Percentiles rank a stretch among this genome's conserved stretches.
Evolutionary conservation across 2,888 invertebrate genomes (phyloP).

Genomic region (Conchocele bisecta): DNA sequence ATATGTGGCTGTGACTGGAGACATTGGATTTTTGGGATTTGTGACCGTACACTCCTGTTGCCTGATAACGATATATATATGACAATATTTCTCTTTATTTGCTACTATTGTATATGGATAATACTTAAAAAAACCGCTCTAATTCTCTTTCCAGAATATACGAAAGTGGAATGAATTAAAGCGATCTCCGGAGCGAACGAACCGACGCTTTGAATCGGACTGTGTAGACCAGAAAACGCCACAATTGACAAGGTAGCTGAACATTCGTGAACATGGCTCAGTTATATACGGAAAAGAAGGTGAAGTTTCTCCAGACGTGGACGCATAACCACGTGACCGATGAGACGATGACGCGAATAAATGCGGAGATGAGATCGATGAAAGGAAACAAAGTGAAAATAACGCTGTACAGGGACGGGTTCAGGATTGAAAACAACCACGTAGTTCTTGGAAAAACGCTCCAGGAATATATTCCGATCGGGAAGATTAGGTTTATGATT

Average conservation of each 20-base stretch:
- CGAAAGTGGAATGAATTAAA: no score
- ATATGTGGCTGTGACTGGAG: no score
- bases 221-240: no score
- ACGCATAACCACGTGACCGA: conserved; percentile 65
- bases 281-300: conserved; percentile 58
- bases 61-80: no score
- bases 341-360: conserved; percentile 56
- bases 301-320: conserved; percentile 65
- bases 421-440: conserved; percentile 54
- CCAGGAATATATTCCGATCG: conserved; percentile 55
- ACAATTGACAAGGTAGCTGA: neutral
- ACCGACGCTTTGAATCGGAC: no score
- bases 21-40: no score
- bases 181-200: no score
- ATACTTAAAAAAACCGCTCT: no score
- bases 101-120: no score
- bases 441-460: conserved; percentile 59
- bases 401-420: conserved; percentile 59
- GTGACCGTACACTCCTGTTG: no score
- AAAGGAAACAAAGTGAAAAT: conserved; percentile 69
- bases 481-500: conserved; percentile 63
- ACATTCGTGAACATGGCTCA: conserved; percentile 34
- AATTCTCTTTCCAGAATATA: no score
- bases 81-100: no score
- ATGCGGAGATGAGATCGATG: conserved; percentile 46